Percentiles rank a stretch among this genome's conserved stretches.
These are phyloP conservation scores for Auanema sp. DNA, from an alignment of 2,888 invertebrate species.

Conservation along the genomic window DNA sequence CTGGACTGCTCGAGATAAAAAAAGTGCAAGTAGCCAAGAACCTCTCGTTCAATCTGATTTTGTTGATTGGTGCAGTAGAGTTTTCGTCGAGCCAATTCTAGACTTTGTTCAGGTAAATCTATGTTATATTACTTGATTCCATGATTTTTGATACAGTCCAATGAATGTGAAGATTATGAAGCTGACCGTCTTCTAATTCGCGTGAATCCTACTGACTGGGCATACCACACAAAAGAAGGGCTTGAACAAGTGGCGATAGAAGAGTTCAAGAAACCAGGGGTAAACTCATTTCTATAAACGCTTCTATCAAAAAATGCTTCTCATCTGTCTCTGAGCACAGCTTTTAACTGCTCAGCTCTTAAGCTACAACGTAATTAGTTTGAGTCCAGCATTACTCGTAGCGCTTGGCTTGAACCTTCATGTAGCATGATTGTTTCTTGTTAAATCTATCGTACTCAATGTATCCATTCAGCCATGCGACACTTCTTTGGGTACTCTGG, in stretches of 20 bases:
- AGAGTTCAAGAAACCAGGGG: slow-evolving; percentile 32
- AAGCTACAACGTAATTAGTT: too few relatives aligned
- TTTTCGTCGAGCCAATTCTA: slow-evolving; percentile 56
- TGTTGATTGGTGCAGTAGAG: slow-evolving; percentile 60
- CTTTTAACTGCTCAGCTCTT: too few relatives aligned
- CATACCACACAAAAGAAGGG: slow-evolving; percentile 58
- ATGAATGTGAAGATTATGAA: slow-evolving; percentile 13
- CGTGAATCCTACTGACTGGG: slow-evolving; percentile 59
- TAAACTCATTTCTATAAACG: too few relatives aligned
- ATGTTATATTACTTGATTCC: background rate
- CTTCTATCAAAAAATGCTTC: too few relatives aligned
- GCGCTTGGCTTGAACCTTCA: too few relatives aligned
- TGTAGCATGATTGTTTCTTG: too few relatives aligned
- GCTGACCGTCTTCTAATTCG: slow-evolving; percentile 30
- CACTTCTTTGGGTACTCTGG: too few relatives aligned
- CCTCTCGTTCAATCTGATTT: slow-evolving; percentile 53
- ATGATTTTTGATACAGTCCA: slow-evolving; percentile 5
- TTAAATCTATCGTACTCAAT: too few relatives aligned
- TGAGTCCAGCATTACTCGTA: too few relatives aligned
- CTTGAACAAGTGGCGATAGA: slow-evolving; percentile 47
- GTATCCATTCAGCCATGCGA: too few relatives aligned
- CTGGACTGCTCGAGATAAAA: background rate
- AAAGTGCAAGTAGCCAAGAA: slow-evolving; percentile 7
- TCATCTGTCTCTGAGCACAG: too few relatives aligned
- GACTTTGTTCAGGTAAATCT: slow-evolving; percentile 31